Percentiles rank a stretch among this genome's conserved stretches.
Conservation (phyloP, 2,113 vertebrate species). For the Phalacrocorax pelagicus region DNA sequence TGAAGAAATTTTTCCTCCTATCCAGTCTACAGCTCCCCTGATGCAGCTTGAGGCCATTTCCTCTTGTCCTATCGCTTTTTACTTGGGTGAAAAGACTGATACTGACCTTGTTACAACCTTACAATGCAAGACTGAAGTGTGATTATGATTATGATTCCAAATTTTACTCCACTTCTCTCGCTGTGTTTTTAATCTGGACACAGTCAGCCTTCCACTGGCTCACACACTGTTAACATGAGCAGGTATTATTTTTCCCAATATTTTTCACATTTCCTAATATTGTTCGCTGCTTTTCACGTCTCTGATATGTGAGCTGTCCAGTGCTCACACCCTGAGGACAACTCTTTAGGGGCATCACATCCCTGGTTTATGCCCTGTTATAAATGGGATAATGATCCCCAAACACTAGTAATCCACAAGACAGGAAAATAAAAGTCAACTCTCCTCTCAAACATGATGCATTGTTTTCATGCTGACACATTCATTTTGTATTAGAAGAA, state of each 20-base stretch:
- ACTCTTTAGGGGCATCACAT: neutral
- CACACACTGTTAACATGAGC: rapidly evolving
- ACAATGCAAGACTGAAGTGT: no score
- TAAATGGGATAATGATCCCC: neutral
- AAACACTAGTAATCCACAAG: neutral
- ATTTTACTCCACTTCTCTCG: neutral
- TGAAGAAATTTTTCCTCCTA: no score
- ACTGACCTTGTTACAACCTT: no score
- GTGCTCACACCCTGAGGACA: no score
- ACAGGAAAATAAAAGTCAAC: neutral
- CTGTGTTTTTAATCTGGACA: neutral
- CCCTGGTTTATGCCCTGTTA: no score
- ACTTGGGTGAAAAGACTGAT: no score
- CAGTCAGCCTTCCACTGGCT: neutral
- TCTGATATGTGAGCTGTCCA: neutral
- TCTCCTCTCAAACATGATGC: neutral
- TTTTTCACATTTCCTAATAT: neutral
- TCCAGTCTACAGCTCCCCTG: no score
- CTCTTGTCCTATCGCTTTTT: no score
- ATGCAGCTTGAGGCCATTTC: no score
- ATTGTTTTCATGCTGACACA: neutral
- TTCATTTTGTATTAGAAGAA: neutral
- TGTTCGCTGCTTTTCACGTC: neutral
- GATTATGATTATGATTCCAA: no score
- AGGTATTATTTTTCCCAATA: neutral